Percentiles rank a stretch among this genome's conserved stretches.
Conservation (phyloP, 2,113 vertebrate genomes). For the Irena cyanogastra region DNA sequence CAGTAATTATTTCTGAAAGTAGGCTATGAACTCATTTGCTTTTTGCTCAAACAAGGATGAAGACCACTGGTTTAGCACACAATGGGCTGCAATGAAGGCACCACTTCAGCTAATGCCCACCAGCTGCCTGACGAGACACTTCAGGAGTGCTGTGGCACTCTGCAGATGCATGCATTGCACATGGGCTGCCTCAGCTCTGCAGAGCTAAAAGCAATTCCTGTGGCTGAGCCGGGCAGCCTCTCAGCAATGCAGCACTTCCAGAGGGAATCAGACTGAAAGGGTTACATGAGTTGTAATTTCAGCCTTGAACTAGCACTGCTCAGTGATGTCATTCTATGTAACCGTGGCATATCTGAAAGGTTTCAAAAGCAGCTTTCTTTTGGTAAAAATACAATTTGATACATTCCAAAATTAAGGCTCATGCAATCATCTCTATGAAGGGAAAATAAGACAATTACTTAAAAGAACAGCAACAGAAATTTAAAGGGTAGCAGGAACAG, state of each 20-base stretch:
- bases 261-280: background rate
- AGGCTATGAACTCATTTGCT: background rate
- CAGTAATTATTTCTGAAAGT: background rate
- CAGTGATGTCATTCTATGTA: background rate
- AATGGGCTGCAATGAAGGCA: background rate
- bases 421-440: background rate
- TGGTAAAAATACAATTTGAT: background rate
- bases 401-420: background rate
- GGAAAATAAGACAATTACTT: background rate
- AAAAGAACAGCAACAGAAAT: background rate
- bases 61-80: background rate
- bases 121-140: background rate
- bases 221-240: background rate
- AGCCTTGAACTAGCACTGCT: background rate
- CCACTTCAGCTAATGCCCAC: background rate
- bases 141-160: background rate
- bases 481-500: background rate
- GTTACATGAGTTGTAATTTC: background rate
- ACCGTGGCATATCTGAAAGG: background rate
- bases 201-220: background rate
- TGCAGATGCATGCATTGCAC: background rate
- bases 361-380: background rate
- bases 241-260: background rate
- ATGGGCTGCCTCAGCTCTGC: background rate
- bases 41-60: background rate